Evolutionary conservation across 2,888 invertebrate genomes (phyloP), one percentile per base, ranked within the genome.

Genomic region (Dolichomitus sp.): DNA sequence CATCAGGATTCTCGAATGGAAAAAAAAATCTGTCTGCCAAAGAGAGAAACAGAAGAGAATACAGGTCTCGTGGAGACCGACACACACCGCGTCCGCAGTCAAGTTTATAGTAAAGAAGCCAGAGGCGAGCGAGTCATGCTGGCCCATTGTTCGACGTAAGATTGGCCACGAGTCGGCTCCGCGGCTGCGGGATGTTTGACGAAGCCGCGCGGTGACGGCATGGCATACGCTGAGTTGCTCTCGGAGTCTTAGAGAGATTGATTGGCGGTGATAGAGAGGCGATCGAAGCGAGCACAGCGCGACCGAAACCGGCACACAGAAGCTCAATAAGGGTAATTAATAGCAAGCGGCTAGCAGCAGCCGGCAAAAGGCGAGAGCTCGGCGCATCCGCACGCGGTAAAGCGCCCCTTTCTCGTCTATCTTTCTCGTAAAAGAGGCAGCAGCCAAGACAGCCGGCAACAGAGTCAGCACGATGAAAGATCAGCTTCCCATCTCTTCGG

Each of bases 321-420:
- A 92, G 91, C 91, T 91, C 92, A 91, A 92, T 92, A 91, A 90
- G 89, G 90, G 91, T 91, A 92, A 92, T 92, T 92, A 92, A 92
- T 92, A 91, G 91, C 88, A 85, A 42, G 27, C 40, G 69, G 17
- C 52, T 23, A 9, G 52, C 52, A 23, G n/a, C 54, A 27, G 14
- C 14, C 30, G 59, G n/a, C 33, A n/a, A 59, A 59, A 33, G 59
- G 17, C 59, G 59, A 59, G 59, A 57, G 9, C 59, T 37, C 59
- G 59, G 33, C 30, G 59, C 59, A 59, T 59, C 59, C 61, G 52
- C 42, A 1, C 30, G 19, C 73, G 17, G 59, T 54, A 14, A 69
- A 54, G 52, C 69, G 69, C 66, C 57, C 70, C 27, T 57, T 14
- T 76, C 19, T 66, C 23, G 27, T 77, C 42, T 42, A 30, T 63